Evolutionary conservation across 2,797 vertebrate species (phyloP), one percentile per base, ranked within the genome.

Genomic region (Ispidina lecontei): DNA sequence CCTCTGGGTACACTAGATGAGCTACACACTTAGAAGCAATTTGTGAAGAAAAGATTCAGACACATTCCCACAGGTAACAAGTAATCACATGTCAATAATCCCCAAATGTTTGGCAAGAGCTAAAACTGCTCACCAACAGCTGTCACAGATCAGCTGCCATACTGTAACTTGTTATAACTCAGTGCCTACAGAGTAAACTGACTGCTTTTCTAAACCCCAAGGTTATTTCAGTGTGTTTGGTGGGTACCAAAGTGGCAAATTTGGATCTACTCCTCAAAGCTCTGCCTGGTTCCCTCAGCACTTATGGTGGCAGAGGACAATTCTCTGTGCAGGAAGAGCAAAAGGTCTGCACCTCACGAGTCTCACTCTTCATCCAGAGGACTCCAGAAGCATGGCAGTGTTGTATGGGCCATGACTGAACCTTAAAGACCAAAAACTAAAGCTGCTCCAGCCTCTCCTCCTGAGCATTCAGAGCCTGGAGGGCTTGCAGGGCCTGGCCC

Each of bases 371-470:
- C 26, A 54, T 28, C 21, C 28, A 25, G 58, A 91, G 31, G 18
- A 49, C 15, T 64, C 26, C 62, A 80, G 69, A 31, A 68, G 26
- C 4, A 9, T 0, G 0, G 21, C 21, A 21, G 19, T 13, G 44
- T 70, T 64, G 26, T 33, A 10, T 8, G 8, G 13, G 17, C 33
- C 2, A 1, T 52, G 35, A 39, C 10, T n/a, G 37, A 63, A 63
- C 16, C 37, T 39, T 39, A 39, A 39, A 39, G 37, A 39, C 37
- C 37, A 39, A 39, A 39, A 39, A 39, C 37, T 39, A 14, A 39
- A 65, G 41, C 16, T 41, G 37, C 44, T 90, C 46, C 54, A 60
- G 49, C 23, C 62, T 55, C 15, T 37, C 1, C 1, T 56, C 23
- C 43, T 51, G 15, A 68, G 58, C 12, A 2, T 39, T 51, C 71